Evolutionary conservation across 2,888 invertebrate genomes (phyloP).

Genomic region (Torymus texanus): DNA sequence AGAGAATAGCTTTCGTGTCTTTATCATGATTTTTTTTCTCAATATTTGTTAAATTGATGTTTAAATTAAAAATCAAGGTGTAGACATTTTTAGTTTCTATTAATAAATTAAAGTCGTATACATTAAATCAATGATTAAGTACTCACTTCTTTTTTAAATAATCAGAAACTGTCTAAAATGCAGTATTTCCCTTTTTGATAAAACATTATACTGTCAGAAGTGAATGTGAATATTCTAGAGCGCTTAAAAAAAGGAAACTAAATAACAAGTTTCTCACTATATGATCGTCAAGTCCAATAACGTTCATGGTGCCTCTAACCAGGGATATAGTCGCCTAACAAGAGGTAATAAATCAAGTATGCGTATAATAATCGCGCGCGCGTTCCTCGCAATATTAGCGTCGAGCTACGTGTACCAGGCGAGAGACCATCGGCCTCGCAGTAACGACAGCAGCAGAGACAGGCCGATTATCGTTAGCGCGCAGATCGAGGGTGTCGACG

Average conservation of each 20-base stretch:
- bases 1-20: no score
- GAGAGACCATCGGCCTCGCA: no score
- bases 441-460: constrained; percentile 1
- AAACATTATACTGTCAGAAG: no score
- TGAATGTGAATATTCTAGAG: background rate
- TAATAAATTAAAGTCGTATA: background rate
- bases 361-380: background rate
- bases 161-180: no score
- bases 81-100: no score
- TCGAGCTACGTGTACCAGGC: no score
- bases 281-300: background rate
- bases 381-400: background rate
- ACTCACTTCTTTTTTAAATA: no score
- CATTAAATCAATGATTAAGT: background rate
- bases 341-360: constrained; percentile 18
- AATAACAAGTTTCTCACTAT: background rate
- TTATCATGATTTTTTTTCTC: no score
- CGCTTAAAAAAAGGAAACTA: constrained; percentile 9
- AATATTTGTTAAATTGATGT: no score
- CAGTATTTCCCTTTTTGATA: no score
- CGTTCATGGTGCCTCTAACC: background rate
- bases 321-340: constrained; percentile 5
- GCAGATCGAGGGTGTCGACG: background rate
- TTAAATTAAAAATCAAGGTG: no score
- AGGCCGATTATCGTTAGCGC: background rate